Evolutionary conservation across 30 jellyfish, hydroid and myxozoan species (phyloP), one percentile per base, ranked within the genome.

Genomic region (Rhopilema esculentum): DNA sequence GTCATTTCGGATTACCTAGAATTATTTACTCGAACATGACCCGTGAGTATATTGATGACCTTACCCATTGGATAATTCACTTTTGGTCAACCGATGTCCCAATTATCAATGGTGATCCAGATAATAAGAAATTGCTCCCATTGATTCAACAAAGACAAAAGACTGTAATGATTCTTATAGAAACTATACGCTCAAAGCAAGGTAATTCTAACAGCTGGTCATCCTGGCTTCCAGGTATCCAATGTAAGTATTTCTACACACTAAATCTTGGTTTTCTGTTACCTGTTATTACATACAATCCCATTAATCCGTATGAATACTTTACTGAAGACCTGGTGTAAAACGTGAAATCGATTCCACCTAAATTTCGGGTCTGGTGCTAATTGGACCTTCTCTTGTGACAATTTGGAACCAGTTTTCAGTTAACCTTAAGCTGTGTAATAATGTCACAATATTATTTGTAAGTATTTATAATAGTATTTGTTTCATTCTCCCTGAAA

Each of bases 21-120:
- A 94, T 94, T 23, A 20, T 94, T 70, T 87, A 94, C 79, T 93
- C 98, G 49, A 89, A 85, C 74, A 67, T 74, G 80, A 91, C 88
- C 31, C 94, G 97, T 0, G 86, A 88, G 4, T 94, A 63, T 69
- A 92, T 89, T 23, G 93, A 90, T 80, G 97, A 89, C 48, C 32
- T 94, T 6, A 94, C 90, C 18, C 84, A 83, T 16, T 89, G 97
- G 92, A 75, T 89, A 26, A 29, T 82, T 33, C 97, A 89, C 66
- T 63, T 94, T 33, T 94, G 99, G 99, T 89, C 99, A 27, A 89
- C 97, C 51, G 97, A 94, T 80, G 91, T 94, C 24, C 97, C 93
- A 32, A 89, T 94, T 15, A 75, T 94, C 49, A 94, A 87, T 61
- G 99, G 99, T 27, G 94, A 94, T 74, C 99, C 97, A 0, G 91